These are phyloP conservation scores for Elephas maximus DNA, from an alignment of 2,113 vertebrate species.

Conservation along the genomic window DNA sequence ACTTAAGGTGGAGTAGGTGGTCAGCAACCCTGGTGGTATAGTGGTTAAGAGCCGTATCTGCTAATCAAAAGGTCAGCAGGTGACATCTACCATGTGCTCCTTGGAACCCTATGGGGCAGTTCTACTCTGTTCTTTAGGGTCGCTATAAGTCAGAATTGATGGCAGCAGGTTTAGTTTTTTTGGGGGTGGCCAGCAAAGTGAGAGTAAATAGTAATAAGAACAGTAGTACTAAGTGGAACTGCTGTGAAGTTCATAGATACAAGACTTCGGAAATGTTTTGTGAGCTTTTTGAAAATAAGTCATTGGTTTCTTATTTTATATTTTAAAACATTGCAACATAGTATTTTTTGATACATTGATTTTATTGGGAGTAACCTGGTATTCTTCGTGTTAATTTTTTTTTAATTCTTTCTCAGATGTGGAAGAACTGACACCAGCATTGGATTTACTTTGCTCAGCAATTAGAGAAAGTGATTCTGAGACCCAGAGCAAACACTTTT, in stretches of 20 bases:
- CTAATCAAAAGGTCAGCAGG: too few species aligned
- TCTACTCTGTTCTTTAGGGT: too few species aligned
- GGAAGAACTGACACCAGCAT: slow-evolving; percentile 93
- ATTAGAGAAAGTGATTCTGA: slow-evolving; percentile 94
- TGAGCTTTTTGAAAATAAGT: slow-evolving; percentile 30
- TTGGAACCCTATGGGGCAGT: too few species aligned
- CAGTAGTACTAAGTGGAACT: background rate
- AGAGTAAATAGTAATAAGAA: background rate
- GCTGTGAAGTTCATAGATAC: background rate
- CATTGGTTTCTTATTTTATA: slow-evolving; percentile 6
- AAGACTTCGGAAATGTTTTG: background rate
- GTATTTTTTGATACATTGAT: background rate
- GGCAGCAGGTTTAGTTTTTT: too few species aligned
- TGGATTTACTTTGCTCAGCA: slow-evolving; percentile 93
- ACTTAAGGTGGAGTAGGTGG: background rate
- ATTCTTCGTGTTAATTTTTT: slow-evolving; percentile 44
- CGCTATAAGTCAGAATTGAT: too few species aligned
- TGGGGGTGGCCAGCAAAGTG: background rate
- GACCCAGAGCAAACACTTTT: slow-evolving; percentile 95
- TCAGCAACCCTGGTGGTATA: background rate
- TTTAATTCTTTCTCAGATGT: slow-evolving; percentile 88
- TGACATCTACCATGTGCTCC: too few species aligned
- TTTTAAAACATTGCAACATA: background rate
- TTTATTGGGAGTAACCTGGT: background rate
- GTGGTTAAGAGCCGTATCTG: too few species aligned